Percentiles rank a stretch among this genome's conserved stretches.
phyloP scores from a whole-genome alignment of 2,888 invertebrate species.

The Drosophila neonasuta region DNA sequence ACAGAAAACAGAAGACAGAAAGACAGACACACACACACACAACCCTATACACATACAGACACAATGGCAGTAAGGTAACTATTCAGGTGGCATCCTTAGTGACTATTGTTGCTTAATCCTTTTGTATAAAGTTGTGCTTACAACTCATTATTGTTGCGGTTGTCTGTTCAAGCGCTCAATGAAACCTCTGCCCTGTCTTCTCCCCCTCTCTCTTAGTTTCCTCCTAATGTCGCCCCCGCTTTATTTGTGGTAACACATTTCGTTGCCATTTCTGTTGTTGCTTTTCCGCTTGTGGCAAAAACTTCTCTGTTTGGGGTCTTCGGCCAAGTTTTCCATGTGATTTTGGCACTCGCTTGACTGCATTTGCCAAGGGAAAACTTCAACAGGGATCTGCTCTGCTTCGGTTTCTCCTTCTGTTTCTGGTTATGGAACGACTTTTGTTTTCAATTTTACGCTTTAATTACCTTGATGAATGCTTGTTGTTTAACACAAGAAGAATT shows the following conservation, averaged over 20 bases:
- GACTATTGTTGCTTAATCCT: constrained; percentile 75
- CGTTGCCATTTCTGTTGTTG: constrained; percentile 45
- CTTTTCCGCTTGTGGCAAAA: constrained; percentile 47
- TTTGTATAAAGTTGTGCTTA: constrained; percentile 74
- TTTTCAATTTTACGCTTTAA: constrained; percentile 74
- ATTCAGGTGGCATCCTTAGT: constrained; percentile 53
- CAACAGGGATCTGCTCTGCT: constrained; percentile 19
- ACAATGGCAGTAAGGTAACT: constrained; percentile 36
- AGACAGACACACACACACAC: not conserved
- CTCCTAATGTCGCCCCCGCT: constrained; percentile 5
- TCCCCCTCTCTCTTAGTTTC: not conserved
- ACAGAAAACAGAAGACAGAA: constrained; percentile 5
- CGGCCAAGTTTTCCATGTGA: constrained; percentile 49
- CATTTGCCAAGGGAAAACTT: constrained; percentile 38
- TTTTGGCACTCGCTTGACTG: constrained; percentile 51
- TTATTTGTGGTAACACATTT: constrained; percentile 57
- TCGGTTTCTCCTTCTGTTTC: constrained; percentile 1
- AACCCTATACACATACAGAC: constrained; percentile 1
- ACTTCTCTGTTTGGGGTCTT: constrained; percentile 33
- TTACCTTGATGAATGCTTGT: constrained; percentile 64
- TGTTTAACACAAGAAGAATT: constrained; percentile 12
- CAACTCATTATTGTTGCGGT: constrained; percentile 72
- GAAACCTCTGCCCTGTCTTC: constrained; percentile 2
- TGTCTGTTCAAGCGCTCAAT: constrained; percentile 38
- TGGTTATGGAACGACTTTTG: constrained; percentile 47